A percentile compares a stretch with the other conserved stretches of the same genome.
phyloP scores from a whole-genome alignment of 2,113 vertebrate genomes.

The Gobio gobio region DNA sequence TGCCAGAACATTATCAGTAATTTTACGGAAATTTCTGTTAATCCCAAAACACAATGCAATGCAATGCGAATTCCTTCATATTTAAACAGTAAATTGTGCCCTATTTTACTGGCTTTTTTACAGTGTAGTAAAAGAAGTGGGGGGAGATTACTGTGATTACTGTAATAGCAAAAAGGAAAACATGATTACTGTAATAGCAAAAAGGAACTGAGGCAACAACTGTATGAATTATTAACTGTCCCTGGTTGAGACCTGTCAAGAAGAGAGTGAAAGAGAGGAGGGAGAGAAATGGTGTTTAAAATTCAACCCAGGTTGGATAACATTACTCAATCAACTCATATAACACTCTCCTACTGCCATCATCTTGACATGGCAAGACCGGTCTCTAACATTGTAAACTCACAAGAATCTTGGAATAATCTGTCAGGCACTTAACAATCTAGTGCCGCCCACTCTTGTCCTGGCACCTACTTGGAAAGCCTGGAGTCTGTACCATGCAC shows the following conservation, averaged over 20 bases:
- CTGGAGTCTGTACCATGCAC: constrained; percentile 18
- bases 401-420: constrained; percentile 50
- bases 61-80: no score
- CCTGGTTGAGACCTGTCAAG: constrained; percentile 34
- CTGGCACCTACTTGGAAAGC: constrained; percentile 17
- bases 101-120: no score
- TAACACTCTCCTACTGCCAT: constrained; percentile 43
- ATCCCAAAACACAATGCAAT: no score
- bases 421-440: constrained; percentile 52
- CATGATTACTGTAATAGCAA: background rate
- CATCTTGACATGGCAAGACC: constrained; percentile 31
- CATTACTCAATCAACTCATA: constrained; percentile 40
- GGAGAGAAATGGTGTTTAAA: constrained; percentile 20
- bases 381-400: constrained; percentile 45
- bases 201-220: constrained; percentile 22
- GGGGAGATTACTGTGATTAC: background rate
- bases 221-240: constrained; percentile 41
- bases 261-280: background rate
- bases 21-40: no score
- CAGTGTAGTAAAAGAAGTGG: background rate
- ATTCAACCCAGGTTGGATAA: constrained; percentile 9
- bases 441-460: constrained; percentile 48
- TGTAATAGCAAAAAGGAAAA: constrained; percentile 19
- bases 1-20: no score
- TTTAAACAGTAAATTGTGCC: no score